phyloP scores from a whole-genome alignment of 2,888 invertebrate genomes.

The Bombyx huttoni region DNA sequence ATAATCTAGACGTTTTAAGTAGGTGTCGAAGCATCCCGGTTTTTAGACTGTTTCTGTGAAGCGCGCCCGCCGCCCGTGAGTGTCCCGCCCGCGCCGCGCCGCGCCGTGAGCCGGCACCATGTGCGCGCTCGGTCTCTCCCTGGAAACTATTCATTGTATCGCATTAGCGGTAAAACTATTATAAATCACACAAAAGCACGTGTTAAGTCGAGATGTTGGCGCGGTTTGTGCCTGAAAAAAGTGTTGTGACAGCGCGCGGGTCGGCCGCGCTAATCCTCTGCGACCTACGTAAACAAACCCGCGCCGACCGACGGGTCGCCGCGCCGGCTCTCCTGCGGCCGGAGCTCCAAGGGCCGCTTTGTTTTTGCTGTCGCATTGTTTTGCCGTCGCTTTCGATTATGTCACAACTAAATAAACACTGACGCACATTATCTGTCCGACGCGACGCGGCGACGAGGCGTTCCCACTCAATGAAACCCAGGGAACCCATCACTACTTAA shows the following conservation, averaged over 20 bases:
- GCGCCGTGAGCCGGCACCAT: not conserved
- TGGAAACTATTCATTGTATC: constrained; percentile 43
- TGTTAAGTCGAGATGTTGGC: constrained; percentile 15
- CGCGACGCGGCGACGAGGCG: no score
- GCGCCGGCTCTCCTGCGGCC: not conserved
- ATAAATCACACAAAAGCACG: constrained; percentile 19
- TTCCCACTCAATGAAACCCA: not conserved
- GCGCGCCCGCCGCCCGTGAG: not conserved
- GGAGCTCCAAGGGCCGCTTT: constrained; percentile 1
- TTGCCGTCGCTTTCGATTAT: not conserved
- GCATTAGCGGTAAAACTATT: constrained; percentile 30
- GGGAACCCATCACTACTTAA: not conserved
- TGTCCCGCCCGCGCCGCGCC: constrained; percentile 1
- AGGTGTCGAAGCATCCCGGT: not conserved
- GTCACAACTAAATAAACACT: constrained; percentile 1
- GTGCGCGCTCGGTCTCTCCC: constrained; percentile 18
- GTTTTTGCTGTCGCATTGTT: constrained; percentile 2
- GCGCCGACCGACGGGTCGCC: constrained; percentile 1
- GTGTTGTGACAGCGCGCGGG: constrained; percentile 25
- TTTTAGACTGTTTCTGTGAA: not conserved
- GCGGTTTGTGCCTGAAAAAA: constrained; percentile 22
- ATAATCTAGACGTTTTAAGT: not conserved
- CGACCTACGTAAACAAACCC: constrained; percentile 4
- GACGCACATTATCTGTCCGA: not conserved
- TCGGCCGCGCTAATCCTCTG: constrained; percentile 17